phyloP scores from a whole-genome alignment of 2,113 vertebrate species.

The Osmerus eperlanus region DNA sequence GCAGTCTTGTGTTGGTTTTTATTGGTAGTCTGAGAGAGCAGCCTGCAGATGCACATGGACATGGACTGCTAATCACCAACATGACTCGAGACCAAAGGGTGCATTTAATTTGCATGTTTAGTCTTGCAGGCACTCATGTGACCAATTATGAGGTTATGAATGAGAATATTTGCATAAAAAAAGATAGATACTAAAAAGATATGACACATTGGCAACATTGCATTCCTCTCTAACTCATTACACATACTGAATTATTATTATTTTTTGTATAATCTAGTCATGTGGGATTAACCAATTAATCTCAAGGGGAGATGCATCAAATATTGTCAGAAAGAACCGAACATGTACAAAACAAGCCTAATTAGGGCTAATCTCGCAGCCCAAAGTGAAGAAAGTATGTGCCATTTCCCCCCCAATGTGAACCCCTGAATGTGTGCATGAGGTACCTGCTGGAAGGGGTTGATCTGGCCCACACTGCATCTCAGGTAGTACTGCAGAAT shows the following conservation, averaged over 20 bases:
- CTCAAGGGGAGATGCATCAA: neutral
- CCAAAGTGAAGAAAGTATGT: too few species aligned
- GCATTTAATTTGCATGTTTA: constrained; percentile 11
- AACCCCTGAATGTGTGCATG: too few species aligned
- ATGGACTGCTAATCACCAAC: neutral
- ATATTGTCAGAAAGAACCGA: neutral
- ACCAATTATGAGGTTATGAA: constrained; percentile 29
- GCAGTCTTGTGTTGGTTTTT: neutral
- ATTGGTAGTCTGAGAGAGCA: neutral
- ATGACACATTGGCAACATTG: neutral
- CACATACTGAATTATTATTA: neutral
- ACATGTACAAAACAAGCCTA: too few species aligned
- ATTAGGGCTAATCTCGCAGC: too few species aligned
- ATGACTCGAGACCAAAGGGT: constrained; percentile 18
- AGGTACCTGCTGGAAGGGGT: constrained; percentile 97
- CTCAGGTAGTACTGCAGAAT: constrained; percentile 87
- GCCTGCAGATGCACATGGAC: neutral
- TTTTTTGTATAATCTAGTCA: neutral
- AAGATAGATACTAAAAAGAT: neutral
- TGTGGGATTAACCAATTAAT: neutral
- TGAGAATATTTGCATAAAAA: constrained; percentile 8
- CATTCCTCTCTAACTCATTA: neutral
- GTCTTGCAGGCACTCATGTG: constrained; percentile 26
- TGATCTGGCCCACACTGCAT: constrained; percentile 80
- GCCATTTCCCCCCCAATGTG: too few species aligned